Conservation (phyloP, 2,888 invertebrate genomes). For the Andrena fulva region DNA sequence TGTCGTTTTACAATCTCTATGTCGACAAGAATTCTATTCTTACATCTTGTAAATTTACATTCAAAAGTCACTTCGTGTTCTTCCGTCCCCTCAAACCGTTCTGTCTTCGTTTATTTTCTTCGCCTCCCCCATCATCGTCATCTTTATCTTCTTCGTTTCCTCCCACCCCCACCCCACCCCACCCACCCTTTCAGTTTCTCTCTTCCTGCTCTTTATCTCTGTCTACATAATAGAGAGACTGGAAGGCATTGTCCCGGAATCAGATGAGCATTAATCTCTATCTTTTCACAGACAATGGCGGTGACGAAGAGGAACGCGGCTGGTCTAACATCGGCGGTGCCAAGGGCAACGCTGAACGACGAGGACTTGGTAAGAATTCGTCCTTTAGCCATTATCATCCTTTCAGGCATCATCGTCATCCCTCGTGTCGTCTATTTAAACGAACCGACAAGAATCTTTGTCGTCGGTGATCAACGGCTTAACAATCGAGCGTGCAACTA, state of each 20-base stretch:
- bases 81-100: conserved; percentile 16
- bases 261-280: conserved; percentile 73
- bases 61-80: conserved; percentile 4
- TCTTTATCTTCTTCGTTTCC: conserved; percentile 32
- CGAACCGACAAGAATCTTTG: conserved; percentile 9
- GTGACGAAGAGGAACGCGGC: conserved; percentile 99
- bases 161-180: not conserved
- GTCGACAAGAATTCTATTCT: conserved; percentile 1
- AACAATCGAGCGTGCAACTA: not conserved
- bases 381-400: conserved; percentile 47
- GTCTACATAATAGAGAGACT: conserved; percentile 66
- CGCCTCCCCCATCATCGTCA: conserved; percentile 20
- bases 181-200: conserved; percentile 56
- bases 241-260: conserved; percentile 62
- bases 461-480: not conserved
- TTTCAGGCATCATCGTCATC: conserved; percentile 64
- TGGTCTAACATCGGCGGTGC: conserved; percentile 98
- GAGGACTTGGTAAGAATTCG: conserved; percentile 96
- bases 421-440: conserved; percentile 41
- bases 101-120: conserved; percentile 12
- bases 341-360: conserved; percentile 98
- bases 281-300: conserved; percentile 96
- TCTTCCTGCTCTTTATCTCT: conserved; percentile 71
- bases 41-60: not conserved
- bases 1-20: conserved; percentile 26